Evolutionary conservation across 1,140 invertebrate genomes (phyloP), one percentile per base, ranked within the genome.

Genomic region (Eulimnadia texana): DNA sequence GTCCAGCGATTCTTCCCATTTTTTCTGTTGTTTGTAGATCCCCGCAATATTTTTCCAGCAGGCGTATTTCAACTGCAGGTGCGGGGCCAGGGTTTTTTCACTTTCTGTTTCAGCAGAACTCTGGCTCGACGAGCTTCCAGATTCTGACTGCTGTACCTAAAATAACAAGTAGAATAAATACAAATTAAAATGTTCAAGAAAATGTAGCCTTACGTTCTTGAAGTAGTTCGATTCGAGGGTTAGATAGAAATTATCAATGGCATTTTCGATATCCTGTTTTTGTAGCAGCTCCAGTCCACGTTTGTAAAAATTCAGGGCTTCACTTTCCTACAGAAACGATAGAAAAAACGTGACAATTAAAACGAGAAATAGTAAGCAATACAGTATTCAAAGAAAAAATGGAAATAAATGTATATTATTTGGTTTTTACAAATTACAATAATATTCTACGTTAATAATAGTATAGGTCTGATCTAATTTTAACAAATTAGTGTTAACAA

Each of bases 21-120:
- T 75, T 13, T 73, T 71, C 52, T 74, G 70, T 13, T 78, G 70
- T 3, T 76, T 67, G 27, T 79, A 73, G 57, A 85, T 80, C 3
- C 72, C 76, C 0, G 79, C 85, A 42, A 88, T 75, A 71, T 88
- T 88, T 65, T 85, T 81, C 64, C 79, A 80, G 65, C 84, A 83
- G 10, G 84, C 84, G 72, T 86, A 88, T 67, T 84, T 80, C 22
- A 88, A 72, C 1, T 79, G 80, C 9, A 28, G 67, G 60, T 22
- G 58, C 78, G 70, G 71, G 1, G 80, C 78, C 27, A 59, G 64
- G 42, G 66, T 64, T 19, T 70, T 66, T 51, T 63, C 63, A 25
- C 69, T 67, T 49, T 68, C 67, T 42, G 70, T 70, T 25, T 71
- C 64, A 24, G 67, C 58, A n/a, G n/a, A n/a, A n/a, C n/a, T n/a